Conservation (phyloP, 2,888 invertebrate genomes). For the Junonia oenone region DNA sequence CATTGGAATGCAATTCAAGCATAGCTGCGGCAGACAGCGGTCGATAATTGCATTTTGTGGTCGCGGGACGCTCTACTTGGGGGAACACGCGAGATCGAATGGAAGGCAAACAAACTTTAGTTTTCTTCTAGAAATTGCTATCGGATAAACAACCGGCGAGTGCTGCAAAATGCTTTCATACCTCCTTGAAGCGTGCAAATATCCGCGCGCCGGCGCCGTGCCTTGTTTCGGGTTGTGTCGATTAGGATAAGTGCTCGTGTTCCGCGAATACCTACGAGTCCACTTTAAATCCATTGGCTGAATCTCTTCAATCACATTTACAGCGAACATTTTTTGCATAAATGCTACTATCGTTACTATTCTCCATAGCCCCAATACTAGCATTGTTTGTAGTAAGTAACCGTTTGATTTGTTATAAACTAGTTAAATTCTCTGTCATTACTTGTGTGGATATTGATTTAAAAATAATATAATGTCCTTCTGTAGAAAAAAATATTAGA, state of each 20-base stretch:
- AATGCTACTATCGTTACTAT: too few relatives aligned
- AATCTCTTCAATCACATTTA: background rate
- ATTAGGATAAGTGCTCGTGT: constrained; percentile 16
- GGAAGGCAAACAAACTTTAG: constrained; percentile 69
- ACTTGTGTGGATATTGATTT: too few relatives aligned
- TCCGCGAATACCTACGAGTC: background rate
- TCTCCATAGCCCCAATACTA: too few relatives aligned
- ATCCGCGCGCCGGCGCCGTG: constrained; percentile 26
- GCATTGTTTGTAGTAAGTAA: too few relatives aligned
- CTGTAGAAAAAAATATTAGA: too few relatives aligned
- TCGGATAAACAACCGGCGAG: constrained; percentile 49
- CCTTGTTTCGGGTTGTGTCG: constrained; percentile 22
- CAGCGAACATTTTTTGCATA: too few relatives aligned
- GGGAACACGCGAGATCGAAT: constrained; percentile 62
- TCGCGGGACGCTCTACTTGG: constrained; percentile 59
- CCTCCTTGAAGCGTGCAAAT: constrained; percentile 30
- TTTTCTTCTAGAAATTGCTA: constrained; percentile 60
- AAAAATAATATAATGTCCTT: too few relatives aligned
- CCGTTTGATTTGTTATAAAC: too few relatives aligned
- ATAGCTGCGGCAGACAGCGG: constrained; percentile 68
- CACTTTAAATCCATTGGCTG: background rate
- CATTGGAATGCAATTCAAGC: constrained; percentile 67
- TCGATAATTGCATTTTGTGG: constrained; percentile 78
- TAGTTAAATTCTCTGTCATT: too few relatives aligned
- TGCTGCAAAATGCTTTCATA: constrained; percentile 40